Conservation (phyloP, 2,113 vertebrate species). For the Istiophorus platypterus region DNA sequence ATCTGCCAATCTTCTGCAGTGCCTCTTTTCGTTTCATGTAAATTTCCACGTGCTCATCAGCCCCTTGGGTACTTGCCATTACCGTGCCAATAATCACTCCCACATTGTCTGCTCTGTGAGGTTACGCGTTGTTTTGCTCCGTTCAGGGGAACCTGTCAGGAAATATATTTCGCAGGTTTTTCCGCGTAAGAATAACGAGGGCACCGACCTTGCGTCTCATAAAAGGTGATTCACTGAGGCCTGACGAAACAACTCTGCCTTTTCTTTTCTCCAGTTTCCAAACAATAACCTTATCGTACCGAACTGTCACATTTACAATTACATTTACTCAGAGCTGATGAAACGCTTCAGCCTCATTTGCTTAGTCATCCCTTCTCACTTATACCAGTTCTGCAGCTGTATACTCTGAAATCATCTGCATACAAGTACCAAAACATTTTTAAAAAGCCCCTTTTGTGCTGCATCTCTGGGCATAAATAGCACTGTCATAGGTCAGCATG, state of each 20-base stretch:
- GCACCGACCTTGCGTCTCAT: not conserved
- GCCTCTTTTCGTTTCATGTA: not conserved
- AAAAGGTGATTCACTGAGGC: constrained; percentile 45
- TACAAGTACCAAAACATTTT: constrained; percentile 8
- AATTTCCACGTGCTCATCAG: constrained; percentile 9
- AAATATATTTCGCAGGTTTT: constrained; percentile 45
- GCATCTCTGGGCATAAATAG: constrained; percentile 36
- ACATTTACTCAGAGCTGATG: constrained; percentile 11
- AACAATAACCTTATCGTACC: constrained; percentile 25
- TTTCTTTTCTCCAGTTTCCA: constrained; percentile 31
- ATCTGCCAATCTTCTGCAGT: not conserved
- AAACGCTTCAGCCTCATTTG: not conserved
- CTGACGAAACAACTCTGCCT: not conserved
- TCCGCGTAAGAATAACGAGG: constrained; percentile 20
- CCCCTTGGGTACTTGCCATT: constrained; percentile 31
- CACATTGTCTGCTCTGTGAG: constrained; percentile 37
- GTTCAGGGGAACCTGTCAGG: constrained; percentile 38
- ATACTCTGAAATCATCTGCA: not conserved
- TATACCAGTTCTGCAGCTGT: constrained; percentile 7
- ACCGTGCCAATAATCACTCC: constrained; percentile 40
- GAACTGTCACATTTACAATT: no score
- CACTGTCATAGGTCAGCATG: constrained; percentile 57
- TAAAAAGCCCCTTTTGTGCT: constrained; percentile 52
- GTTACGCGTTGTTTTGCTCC: constrained; percentile 37
- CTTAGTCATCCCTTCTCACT: constrained; percentile 35